Evolutionary conservation across 1,140 invertebrate genomes (phyloP).

Genomic region (Rhagoletis pomonella): DNA sequence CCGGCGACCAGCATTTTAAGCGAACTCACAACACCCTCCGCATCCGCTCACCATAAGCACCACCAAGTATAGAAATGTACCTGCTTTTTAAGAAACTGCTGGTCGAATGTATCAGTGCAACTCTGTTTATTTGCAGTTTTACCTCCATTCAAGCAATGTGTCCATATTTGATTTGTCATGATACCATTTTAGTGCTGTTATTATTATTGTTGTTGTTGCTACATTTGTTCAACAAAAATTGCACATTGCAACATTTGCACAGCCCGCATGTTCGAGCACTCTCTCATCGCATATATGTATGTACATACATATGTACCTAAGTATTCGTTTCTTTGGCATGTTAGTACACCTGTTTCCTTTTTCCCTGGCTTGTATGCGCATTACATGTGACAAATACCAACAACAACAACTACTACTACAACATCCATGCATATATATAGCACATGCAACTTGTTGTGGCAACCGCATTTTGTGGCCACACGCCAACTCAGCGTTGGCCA

Average conservation of each 20-base stretch:
- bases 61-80: not conserved
- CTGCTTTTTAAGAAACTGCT: not conserved
- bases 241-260: constrained; percentile 5
- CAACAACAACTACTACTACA: not conserved
- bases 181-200: not conserved
- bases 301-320: not conserved
- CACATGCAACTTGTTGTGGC: constrained; percentile 5
- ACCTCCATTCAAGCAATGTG: not conserved
- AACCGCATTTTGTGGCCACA: constrained; percentile 29
- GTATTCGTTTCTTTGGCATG: constrained; percentile 7
- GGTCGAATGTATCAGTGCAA: not conserved
- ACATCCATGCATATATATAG: not conserved
- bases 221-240: constrained; percentile 1
- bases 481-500: constrained; percentile 23
- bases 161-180: constrained; percentile 50
- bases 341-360: not conserved
- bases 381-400: constrained; percentile 16
- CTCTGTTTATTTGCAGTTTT: not conserved
- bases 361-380: not conserved
- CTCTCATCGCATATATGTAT: not conserved
- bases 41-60: not conserved
- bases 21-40: not conserved
- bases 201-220: not conserved
- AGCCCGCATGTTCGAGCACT: not conserved
- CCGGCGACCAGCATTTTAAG: constrained; percentile 8